Conservation (phyloP, 2,797 vertebrate genomes). For the Pangasius djambal region DNA sequence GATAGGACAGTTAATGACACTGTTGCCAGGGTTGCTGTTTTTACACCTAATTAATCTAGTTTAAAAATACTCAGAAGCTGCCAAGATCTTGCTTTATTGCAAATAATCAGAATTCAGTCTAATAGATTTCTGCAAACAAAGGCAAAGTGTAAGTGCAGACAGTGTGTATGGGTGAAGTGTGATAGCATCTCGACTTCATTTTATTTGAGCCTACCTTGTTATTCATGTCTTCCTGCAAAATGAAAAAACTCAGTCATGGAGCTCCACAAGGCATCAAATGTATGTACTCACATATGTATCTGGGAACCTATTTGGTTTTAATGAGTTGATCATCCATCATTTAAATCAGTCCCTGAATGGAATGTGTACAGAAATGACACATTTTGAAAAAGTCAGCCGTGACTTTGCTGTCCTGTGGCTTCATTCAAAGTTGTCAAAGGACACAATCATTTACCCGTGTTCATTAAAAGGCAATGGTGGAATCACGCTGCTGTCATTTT, state of each 20-base stretch:
- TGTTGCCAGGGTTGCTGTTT: background rate
- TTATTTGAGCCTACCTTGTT: background rate
- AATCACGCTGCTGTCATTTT: constrained; percentile 15
- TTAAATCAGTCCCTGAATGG: background rate
- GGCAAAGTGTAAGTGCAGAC: background rate
- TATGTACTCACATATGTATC: background rate
- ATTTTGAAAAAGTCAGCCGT: background rate
- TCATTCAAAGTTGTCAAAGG: constrained; percentile 19
- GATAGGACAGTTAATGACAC: too few species aligned
- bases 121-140: background rate
- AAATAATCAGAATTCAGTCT: background rate
- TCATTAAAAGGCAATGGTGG: background rate
- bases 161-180: background rate
- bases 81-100: background rate
- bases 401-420: background rate
- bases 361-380: background rate
- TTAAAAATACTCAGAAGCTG: background rate
- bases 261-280: background rate
- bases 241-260: background rate
- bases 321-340: background rate
- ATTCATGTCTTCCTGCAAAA: background rate
- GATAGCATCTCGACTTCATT: background rate
- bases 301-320: too few species aligned
- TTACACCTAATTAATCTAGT: background rate
- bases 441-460: background rate